A percentile compares a stretch with the other conserved stretches of the same genome.
Conservation (phyloP, 2,113 vertebrate genomes). For the Electrona antarctica region DNA sequence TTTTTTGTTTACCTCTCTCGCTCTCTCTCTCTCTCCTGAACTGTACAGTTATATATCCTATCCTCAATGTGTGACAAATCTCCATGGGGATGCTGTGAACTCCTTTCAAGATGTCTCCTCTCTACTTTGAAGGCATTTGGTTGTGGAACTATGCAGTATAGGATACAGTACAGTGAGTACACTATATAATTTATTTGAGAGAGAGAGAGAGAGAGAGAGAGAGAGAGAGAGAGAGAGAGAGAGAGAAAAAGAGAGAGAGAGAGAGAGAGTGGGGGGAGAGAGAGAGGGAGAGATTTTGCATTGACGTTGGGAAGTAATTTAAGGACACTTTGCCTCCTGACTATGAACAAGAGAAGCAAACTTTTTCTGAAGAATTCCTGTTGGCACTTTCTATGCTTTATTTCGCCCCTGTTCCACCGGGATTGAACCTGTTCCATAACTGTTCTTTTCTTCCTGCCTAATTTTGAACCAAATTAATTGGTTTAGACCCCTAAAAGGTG, state of each 20-base stretch:
- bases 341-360: no score
- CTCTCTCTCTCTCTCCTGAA: not conserved
- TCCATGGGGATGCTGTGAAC: slow-evolving; percentile 43
- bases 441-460: no score
- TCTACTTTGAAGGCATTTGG: not conserved
- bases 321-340: no score
- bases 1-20: no score
- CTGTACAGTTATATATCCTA: no score
- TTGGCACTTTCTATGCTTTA: no score
- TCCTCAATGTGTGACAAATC: slow-evolving; percentile 52
- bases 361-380: no score
- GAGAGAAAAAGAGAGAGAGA: not conserved
- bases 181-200: slow-evolving; percentile 37
- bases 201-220: slow-evolving; percentile 30
- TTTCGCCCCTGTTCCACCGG: no score
- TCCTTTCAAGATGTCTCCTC: slow-evolving; percentile 33
- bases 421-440: no score
- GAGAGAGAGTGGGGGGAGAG: not conserved
- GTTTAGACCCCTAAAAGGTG: no score
- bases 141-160: not conserved
- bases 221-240: not conserved
- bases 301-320: no score
- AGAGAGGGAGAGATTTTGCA: not conserved
- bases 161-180: not conserved
- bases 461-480: no score